Evolutionary conservation across 2,797 vertebrate genomes (phyloP).

Genomic region (Novumbra hubbsi): DNA sequence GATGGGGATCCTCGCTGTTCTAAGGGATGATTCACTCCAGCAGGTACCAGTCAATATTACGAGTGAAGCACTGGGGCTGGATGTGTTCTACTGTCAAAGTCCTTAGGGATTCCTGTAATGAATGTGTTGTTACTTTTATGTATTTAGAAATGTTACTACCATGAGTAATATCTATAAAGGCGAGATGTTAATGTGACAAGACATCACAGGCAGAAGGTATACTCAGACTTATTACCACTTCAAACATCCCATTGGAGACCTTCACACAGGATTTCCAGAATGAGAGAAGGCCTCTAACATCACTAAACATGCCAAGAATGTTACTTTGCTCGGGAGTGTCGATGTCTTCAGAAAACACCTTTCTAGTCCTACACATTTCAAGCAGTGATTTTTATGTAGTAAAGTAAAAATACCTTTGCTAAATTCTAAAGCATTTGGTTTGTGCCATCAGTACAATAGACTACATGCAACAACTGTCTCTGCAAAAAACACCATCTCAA

Average conservation of each 20-base stretch:
- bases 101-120: conserved; percentile 28
- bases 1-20: conserved; percentile 14
- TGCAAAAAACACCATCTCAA: not conserved
- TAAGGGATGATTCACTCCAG: conserved; percentile 8
- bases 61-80: not conserved
- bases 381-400: conserved; percentile 9
- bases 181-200: not conserved
- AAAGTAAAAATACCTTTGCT: not conserved
- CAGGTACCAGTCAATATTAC: conserved; percentile 19
- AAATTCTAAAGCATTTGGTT: not conserved
- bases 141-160: conserved; percentile 15
- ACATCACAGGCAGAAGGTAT: conserved; percentile 3
- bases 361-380: conserved; percentile 9
- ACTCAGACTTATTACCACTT: conserved; percentile 5
- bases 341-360: conserved; percentile 3
- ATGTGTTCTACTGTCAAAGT: not conserved
- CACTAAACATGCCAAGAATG: conserved; percentile 12
- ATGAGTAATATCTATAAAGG: conserved; percentile 19
- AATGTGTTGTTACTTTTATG: conserved; percentile 29
- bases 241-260: conserved; percentile 5
- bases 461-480: not conserved
- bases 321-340: conserved; percentile 3
- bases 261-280: not conserved
- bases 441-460: not conserved
- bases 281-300: not conserved